A percentile compares a stretch with the other conserved stretches of the same genome.
Conservation (phyloP, 2,888 invertebrate genomes). For the Anarsia innoxiella region DNA sequence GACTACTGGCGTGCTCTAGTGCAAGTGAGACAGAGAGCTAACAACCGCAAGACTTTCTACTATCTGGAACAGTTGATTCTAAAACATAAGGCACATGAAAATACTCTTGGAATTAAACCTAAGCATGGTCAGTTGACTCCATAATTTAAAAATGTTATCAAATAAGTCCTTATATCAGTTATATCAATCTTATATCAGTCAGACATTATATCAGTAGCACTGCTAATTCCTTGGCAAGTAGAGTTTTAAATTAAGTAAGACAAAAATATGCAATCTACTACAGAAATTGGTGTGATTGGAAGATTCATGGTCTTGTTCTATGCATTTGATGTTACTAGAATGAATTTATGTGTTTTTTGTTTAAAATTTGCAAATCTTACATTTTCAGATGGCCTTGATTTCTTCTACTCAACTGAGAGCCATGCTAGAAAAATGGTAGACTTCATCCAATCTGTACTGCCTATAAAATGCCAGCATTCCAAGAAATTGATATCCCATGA, state of each 20-base stretch:
- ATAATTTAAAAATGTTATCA: too few species aligned
- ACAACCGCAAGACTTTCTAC: slow-evolving; percentile 97
- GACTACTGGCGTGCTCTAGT: slow-evolving; percentile 97
- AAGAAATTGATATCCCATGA: slow-evolving; percentile 98
- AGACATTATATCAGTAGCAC: too few species aligned
- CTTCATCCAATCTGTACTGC: slow-evolving; percentile 90
- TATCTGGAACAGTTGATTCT: slow-evolving; percentile 98
- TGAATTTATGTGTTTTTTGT: too few species aligned
- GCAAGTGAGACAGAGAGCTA: slow-evolving; percentile 89
- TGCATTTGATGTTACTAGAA: too few species aligned
- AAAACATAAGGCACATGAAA: slow-evolving; percentile 94
- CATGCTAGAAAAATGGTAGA: slow-evolving; percentile 97
- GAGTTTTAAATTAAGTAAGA: too few species aligned
- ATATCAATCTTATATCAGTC: too few species aligned
- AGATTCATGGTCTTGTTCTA: too few species aligned
- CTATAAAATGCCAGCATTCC: slow-evolving; percentile 90
- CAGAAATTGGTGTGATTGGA: too few species aligned
- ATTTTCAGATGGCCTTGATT: slow-evolving; percentile 90
- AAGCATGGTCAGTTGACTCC: slow-evolving; percentile 81
- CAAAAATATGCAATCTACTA: too few species aligned
- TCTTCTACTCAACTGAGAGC: slow-evolving; percentile 92
- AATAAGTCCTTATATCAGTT: too few species aligned
- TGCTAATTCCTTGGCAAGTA: too few species aligned
- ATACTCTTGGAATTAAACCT: slow-evolving; percentile 91
- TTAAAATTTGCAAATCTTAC: too few species aligned